Evolutionary conservation across 1,140 invertebrate species (phyloP).

Genomic region (Cyrtorhinus lividipennis): DNA sequence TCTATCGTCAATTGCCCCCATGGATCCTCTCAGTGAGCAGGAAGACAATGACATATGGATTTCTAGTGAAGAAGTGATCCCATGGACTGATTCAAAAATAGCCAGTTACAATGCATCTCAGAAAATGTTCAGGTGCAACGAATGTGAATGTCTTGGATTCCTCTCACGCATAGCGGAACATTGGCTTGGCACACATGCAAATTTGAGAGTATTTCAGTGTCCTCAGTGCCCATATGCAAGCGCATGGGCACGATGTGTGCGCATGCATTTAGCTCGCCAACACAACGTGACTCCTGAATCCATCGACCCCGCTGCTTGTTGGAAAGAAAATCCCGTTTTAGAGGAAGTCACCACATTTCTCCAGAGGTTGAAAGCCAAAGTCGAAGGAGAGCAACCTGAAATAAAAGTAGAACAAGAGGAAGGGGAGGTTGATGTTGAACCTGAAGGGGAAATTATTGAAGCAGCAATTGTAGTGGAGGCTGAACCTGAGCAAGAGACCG

Average conservation of each 20-base stretch:
- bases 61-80: slow-evolving; percentile 45
- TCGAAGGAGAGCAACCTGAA: slow-evolving; percentile 34
- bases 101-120: slow-evolving; percentile 55
- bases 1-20: slow-evolving; percentile 23
- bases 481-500: no score
- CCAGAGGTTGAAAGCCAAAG: slow-evolving; percentile 46
- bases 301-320: slow-evolving; percentile 33
- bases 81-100: slow-evolving; percentile 54
- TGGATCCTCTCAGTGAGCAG: slow-evolving; percentile 33
- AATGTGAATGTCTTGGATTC: slow-evolving; percentile 64
- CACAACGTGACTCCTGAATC: slow-evolving; percentile 46
- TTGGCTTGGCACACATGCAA: slow-evolving; percentile 66
- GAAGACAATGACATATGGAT: slow-evolving; percentile 46
- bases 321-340: slow-evolving; percentile 55
- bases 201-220: slow-evolving; percentile 55
- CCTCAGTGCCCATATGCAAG: slow-evolving; percentile 56
- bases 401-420: slow-evolving; percentile 19
- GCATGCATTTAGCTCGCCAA: slow-evolving; percentile 53
- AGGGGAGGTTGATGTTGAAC: slow-evolving; percentile 4
- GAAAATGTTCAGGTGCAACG: slow-evolving; percentile 55
- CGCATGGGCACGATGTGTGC: slow-evolving; percentile 56
- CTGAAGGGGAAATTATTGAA: slow-evolving; percentile 3
- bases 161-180: slow-evolving; percentile 65
- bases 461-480: no score
- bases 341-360: slow-evolving; percentile 57